phyloP scores from a whole-genome alignment of 2,797 vertebrate species.

The Oophaga sylvatica region DNA sequence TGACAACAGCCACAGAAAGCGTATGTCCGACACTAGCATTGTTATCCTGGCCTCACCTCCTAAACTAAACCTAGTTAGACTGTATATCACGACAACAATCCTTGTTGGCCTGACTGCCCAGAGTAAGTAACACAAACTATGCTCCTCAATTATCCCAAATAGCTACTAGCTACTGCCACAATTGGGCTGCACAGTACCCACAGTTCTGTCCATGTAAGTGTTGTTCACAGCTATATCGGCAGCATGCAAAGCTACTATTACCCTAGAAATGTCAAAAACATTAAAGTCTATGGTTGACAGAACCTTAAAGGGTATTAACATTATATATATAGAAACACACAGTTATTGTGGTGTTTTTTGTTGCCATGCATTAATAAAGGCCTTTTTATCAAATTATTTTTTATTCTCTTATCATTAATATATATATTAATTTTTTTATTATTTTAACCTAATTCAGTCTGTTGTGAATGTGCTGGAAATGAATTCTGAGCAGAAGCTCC shows the following conservation, averaged over 20 bases:
- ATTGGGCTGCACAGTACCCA: neutral
- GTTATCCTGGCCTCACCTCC: neutral
- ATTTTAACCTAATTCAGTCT: too few species aligned
- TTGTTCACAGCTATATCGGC: neutral
- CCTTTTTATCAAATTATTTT: too few species aligned
- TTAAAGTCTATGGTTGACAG: too few species aligned
- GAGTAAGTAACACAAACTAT: neutral
- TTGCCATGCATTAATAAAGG: too few species aligned
- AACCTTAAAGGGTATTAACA: too few species aligned
- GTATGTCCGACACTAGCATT: neutral
- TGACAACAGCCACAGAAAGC: neutral
- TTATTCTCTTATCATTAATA: too few species aligned
- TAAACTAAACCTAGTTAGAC: neutral
- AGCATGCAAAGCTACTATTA: neutral
- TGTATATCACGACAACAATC: neutral
- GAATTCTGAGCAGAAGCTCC: too few species aligned
- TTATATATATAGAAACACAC: too few species aligned
- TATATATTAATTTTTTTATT: too few species aligned
- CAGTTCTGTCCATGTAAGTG: neutral
- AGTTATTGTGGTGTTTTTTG: too few species aligned
- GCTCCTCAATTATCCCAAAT: neutral
- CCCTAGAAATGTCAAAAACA: too few species aligned
- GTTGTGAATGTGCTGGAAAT: too few species aligned
- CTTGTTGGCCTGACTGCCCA: neutral
- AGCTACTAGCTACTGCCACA: neutral